Conservation (phyloP, 2,113 vertebrate genomes). For the Thamnophis sirtalis region DNA sequence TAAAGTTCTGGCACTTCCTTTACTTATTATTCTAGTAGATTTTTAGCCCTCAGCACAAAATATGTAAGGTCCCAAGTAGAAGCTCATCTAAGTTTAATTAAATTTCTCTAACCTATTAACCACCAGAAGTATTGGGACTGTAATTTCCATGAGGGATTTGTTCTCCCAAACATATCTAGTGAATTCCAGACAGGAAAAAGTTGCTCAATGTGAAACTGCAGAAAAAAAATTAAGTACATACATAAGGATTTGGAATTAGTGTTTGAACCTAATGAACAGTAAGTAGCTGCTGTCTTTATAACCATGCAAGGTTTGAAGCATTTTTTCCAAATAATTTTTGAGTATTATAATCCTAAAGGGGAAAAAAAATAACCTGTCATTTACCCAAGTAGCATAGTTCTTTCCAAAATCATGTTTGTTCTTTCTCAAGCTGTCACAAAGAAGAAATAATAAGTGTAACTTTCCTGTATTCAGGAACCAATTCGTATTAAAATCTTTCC, state of each 20-base stretch:
- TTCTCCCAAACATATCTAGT: neutral
- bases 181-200: neutral
- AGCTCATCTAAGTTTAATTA: neutral
- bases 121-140: neutral
- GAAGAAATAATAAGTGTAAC: neutral
- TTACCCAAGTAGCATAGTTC: neutral
- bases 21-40: neutral
- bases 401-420: neutral
- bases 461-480: neutral
- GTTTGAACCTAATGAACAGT: neutral
- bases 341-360: neutral
- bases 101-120: neutral
- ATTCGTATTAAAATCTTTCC: neutral
- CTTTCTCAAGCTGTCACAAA: neutral
- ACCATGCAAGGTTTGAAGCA: neutral
- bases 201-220: neutral
- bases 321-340: neutral
- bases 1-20: neutral
- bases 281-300: neutral
- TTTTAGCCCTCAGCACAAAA: neutral
- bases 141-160: neutral
- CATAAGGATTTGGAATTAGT: neutral
- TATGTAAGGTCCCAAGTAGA: neutral
- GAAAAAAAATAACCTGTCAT: neutral
- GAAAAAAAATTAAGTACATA: neutral